Conservation (phyloP, 2,888 invertebrate genomes). For the Onchidella celtica region DNA sequence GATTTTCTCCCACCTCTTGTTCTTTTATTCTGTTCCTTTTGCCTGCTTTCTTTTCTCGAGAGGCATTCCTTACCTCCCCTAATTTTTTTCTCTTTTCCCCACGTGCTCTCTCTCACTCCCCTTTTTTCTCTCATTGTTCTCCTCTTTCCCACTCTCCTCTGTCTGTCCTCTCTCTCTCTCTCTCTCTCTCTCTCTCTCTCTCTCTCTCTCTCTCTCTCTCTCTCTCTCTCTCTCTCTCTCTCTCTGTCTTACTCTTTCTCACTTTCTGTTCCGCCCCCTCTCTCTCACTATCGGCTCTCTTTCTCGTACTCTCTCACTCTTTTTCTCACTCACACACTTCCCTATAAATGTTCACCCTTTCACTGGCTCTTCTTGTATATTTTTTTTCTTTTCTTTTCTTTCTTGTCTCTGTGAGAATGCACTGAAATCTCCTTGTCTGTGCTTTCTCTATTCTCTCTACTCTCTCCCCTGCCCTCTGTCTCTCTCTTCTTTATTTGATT, state of each 20-base stretch:
- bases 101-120: not conserved
- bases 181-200: too few species aligned
- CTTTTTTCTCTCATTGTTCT: not conserved
- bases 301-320: not conserved
- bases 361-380: not conserved
- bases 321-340: not conserved
- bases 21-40: too few species aligned
- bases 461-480: not conserved
- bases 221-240: not conserved
- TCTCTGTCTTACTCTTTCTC: constrained; percentile 7
- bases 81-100: not conserved
- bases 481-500: not conserved
- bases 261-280: not conserved
- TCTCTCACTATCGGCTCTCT: not conserved
- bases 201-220: too few species aligned
- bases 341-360: not conserved
- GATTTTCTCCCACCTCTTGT: too few species aligned
- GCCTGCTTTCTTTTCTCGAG: not conserved
- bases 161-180: not conserved
- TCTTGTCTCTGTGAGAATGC: too few species aligned
- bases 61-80: not conserved
- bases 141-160: not conserved
- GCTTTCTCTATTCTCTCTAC: not conserved
- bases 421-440: too few species aligned
- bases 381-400: too few species aligned